Evolutionary conservation across 2,113 vertebrate genomes (phyloP).

Genomic region (Todiramphus saurophagus): DNA sequence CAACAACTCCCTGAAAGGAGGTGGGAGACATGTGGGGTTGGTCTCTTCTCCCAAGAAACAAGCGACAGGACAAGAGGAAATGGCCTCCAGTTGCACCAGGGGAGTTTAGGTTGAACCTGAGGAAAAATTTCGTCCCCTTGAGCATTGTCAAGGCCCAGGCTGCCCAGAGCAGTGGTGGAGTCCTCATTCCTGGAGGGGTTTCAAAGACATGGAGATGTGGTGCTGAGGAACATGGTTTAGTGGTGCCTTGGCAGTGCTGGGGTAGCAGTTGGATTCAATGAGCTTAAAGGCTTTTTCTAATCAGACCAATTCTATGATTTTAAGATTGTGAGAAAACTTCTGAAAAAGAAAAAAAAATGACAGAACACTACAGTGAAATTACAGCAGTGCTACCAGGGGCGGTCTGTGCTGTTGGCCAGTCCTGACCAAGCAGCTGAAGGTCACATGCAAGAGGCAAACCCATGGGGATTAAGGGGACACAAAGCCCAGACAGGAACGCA

Average conservation of each 20-base stretch:
- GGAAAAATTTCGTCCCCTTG: neutral
- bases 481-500: neutral
- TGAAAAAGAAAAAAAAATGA: neutral
- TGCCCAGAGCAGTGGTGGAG: neutral
- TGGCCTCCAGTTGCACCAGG: neutral
- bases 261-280: neutral
- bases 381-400: neutral
- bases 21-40: neutral
- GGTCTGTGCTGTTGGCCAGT: neutral
- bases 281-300: neutral
- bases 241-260: neutral
- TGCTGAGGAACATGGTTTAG: neutral
- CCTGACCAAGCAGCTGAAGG: neutral
- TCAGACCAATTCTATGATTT: neutral
- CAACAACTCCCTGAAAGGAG: neutral
- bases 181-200: neutral
- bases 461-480: neutral
- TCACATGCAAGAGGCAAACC: neutral
- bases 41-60: neutral
- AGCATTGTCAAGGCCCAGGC: neutral
- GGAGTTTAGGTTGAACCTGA: neutral
- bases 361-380: neutral
- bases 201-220: neutral
- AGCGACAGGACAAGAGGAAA: neutral
- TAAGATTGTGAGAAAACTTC: neutral